Base-by-base conservation (phyloP, 1,140 invertebrate genomes). In the Portunus trituberculatus region DNA sequence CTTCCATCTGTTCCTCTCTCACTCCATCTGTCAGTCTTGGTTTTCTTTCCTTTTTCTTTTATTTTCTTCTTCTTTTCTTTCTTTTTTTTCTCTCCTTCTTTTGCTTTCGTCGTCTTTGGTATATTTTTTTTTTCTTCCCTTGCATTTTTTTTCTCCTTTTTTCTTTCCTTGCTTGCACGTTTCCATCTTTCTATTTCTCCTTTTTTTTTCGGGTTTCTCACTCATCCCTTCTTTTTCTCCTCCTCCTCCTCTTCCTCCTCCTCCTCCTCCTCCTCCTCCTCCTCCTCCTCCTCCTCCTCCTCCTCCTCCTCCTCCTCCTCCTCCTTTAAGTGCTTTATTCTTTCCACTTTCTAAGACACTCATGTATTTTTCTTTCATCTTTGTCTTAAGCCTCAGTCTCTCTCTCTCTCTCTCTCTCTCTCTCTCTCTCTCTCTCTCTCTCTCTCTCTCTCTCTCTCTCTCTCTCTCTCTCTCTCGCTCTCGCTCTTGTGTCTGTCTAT, bases 231-330 rank as follows among this genome's bases (percentile, higher is more conserved):
- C n/a, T 76, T 76, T 76, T 20, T 25, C 20, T 20, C 6, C 14
- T 52, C 48, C 14, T 52, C 14, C 48, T 14, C 14, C 14, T 14
- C 48, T 52, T 52, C 48, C 6, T 52, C 14, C 14, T 52, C 48
- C 48, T 52, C 48, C 20, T 25, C 59, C 59, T 76, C 20, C 59
- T 76, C 59, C 59, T 76, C 20, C 59, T 76, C 59, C 59, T 76
- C 59, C 59, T 76, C 59, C 59, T 20, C 20, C 67, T 76, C 67
- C 67, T 76, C 67, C 25, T 76, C 67, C 67, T 76, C 67, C 67
- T 76, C 67, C 67, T n/a, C 67, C 67, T 76, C 67, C 67, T 76
- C 67, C 67, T 76, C 67, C 67, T 76, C 67, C 67, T 76, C 67
- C 67, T 76, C 20, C 25, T 25, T 25, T 76, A 76, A 76, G 67